Base-by-base conservation (phyloP, 1,140 invertebrate species). In the Reticulitermes speratus region DNA sequence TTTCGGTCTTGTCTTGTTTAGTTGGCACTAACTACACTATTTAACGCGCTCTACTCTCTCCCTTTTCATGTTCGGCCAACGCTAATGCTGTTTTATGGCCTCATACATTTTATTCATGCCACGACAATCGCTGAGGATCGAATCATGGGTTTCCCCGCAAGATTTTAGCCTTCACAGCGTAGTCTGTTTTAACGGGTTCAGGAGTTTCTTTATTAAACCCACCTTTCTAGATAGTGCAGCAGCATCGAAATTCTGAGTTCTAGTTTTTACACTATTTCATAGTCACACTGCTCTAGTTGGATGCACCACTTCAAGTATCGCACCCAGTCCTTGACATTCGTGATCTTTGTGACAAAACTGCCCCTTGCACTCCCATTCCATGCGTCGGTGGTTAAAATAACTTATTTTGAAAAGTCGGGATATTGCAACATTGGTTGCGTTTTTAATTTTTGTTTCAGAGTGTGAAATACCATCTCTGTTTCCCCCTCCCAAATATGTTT, bases 231-330 rank as follows among this genome's bases (percentile, higher is more conserved):
- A 84, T 52, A 86, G 32, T 45, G 87, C 52, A 23, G 85, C 86
- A 3, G 83, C 86, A 48, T 84, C 44, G 30, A 52, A 11, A 44
- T 87, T 86, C 1, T 7, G 2, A n/a, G 21, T 65, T 11, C 87
- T 86, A 3, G n/a, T 86, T 88, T 87, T 85, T 91, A 89, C 25
- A 85, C 82, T 25, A 91, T 88, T 65, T 89, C 75, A 86, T 89
- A 89, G 65, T 89, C 84, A 86, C 89, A 91, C 16, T 88, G 88
- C 87, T 90, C 89, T 30, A 91, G 82, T 48, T 87, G 52, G 19
- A 91, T 38, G n/a, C 87, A 44, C 90, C 90, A 91, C 45, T 90
- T 86, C 0, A 88, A 87, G 19, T 91, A 84, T 85, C 90, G 59
- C 82, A 87, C 87, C 38, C 87, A 87, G 69, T 90, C 88, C 84